Evolutionary conservation across 2,888 invertebrate genomes (phyloP), one percentile per base, ranked within the genome.

Genomic region (Panzeria rudis): DNA sequence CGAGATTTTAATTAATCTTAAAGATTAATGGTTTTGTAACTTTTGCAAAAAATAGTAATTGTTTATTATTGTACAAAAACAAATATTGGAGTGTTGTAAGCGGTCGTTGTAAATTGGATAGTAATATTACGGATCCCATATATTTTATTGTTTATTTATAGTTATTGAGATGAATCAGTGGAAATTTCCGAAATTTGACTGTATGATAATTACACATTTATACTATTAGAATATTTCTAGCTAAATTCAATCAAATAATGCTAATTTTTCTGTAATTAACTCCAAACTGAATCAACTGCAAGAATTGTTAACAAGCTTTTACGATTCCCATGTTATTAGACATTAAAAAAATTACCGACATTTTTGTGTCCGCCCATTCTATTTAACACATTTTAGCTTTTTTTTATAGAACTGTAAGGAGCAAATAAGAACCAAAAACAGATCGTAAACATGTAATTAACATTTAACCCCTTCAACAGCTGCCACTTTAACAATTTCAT

Each of bases 1-100:
- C 35, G 23, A 47, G 54, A 13, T 78, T 69, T 73, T 78, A 73
- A 78, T 83, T 68, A 47, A 72, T 72, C 38, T 66, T 38, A 29
- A 80, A 73, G 73, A 66, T 80, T 66, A 47, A 59, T 66, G 20
- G 59, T 7, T 6, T 50, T 32, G n/a, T 17, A 17, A 13, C 1
- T n/a, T 7, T 61, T 35, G 8, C 7, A 73, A n/a, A n/a, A 25
- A 38, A 71, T n/a, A 32, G 23, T 47, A 61, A 56, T 44, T 25
- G 38, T 9, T 41, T 2, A 15, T 41, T 41, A 13, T 29, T 9
- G 7, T 38, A 52, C n/a, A n/a, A n/a, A n/a, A n/a, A n/a, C n/a
- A n/a, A n/a, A n/a, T n/a, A 11, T 20, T 17, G n/a, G 17, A 8
- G 2, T 47, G 2, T 20, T 9, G 5, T 6, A 47, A 47, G 8